A percentile compares a stretch with the other conserved stretches of the same genome.
Evolutionary conservation across 2,888 invertebrate species (phyloP).

Genomic region (Dasypogon diadema): DNA sequence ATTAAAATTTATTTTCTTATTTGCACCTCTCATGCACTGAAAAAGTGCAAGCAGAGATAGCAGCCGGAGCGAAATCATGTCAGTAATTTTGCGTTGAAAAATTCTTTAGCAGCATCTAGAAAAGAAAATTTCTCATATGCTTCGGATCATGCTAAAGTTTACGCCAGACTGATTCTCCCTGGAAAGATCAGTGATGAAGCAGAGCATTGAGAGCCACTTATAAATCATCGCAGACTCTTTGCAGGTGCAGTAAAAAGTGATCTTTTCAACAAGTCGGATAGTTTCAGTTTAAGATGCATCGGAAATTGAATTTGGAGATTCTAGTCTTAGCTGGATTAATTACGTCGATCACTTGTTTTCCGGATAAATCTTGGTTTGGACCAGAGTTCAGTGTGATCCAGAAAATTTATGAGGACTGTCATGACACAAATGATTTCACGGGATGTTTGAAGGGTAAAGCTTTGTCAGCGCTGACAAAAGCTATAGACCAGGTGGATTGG

Average conservation of each 20-base stretch:
- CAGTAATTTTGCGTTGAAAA: constrained; percentile 13
- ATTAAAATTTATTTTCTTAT: constrained; percentile 21
- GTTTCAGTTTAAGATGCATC: constrained; percentile 36
- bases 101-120: constrained; percentile 11
- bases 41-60: constrained; percentile 9
- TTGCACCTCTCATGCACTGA: neutral
- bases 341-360: constrained; percentile 52
- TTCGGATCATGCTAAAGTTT: constrained; percentile 37
- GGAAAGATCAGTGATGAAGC: constrained; percentile 53
- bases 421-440: constrained; percentile 73
- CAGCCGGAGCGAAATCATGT: constrained; percentile 18
- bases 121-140: constrained; percentile 48
- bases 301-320: constrained; percentile 21
- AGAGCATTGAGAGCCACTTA: constrained; percentile 59
- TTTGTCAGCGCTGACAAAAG: constrained; percentile 72
- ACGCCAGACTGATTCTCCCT: constrained; percentile 29
- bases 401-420: constrained; percentile 76
- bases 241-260: constrained; percentile 52
- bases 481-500: constrained; percentile 71
- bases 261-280: constrained; percentile 31
- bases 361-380: constrained; percentile 67
- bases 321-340: constrained; percentile 51
- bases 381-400: constrained; percentile 73
- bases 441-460: constrained; percentile 75
- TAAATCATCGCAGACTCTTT: constrained; percentile 50